A percentile compares a stretch with the other conserved stretches of the same genome.
Evolutionary conservation across 92 coral and sea anemone genomes (phyloP).

Genomic region (Epizoanthus scotinus): DNA sequence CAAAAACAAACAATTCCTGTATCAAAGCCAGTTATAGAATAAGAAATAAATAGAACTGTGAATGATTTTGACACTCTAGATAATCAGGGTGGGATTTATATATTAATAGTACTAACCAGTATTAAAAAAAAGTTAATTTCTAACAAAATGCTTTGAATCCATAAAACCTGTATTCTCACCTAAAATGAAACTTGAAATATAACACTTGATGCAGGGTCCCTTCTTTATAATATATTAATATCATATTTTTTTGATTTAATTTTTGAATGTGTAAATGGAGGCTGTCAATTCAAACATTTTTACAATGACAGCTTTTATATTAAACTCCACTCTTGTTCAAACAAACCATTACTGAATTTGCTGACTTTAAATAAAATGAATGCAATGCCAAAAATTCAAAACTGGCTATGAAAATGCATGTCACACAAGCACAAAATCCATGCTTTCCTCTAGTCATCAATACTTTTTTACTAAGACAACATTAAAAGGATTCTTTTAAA

Average conservation of each 20-base stretch:
- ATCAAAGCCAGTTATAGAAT: background rate
- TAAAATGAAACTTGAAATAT: too few species aligned
- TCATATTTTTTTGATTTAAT: too few species aligned
- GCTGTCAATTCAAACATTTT: background rate
- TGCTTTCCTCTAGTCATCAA: background rate
- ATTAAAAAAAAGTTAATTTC: too few species aligned
- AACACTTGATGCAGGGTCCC: too few species aligned
- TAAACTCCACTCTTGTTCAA: background rate
- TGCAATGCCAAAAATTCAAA: constrained; percentile 5
- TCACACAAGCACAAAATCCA: background rate
- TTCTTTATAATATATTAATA: background rate
- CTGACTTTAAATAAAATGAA: background rate
- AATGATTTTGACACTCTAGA: background rate
- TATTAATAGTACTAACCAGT: too few species aligned
- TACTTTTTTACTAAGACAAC: background rate
- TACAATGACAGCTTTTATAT: background rate
- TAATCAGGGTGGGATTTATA: background rate
- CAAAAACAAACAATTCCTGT: background rate
- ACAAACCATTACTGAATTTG: background rate
- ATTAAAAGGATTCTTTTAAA: background rate
- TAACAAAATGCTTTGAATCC: too few species aligned
- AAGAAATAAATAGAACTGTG: background rate
- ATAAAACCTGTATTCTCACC: too few species aligned
- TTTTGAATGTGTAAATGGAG: background rate
- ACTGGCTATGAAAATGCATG: background rate